Base-by-base conservation (phyloP, 2,113 vertebrate species). In the Corvus hawaiiensis region DNA sequence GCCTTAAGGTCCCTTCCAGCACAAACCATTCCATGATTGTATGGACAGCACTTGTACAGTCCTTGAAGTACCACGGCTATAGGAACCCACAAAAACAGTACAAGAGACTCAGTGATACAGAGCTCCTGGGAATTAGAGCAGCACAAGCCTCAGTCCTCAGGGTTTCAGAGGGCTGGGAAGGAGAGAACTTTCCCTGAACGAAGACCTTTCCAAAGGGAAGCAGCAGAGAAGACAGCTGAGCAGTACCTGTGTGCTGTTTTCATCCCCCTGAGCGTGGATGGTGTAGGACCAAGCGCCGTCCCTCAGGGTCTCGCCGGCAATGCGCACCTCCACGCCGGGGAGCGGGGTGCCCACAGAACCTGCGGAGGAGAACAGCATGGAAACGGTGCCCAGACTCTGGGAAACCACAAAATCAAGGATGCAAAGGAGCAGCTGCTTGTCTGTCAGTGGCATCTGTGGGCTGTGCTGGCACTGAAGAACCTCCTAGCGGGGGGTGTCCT, bases 261-360 rank as follows among this genome's bases (percentile, higher is more conserved):
- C 98, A 54, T 98, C 97, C 23, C 99, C 99, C 94, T 99, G 98
- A 0, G 98, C 98, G 1, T 99, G 98, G 52, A 97, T 11, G 7
- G 94, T 59, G 84, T 97, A 98, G 85, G 84, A 91, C 4, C 61
- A 46, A 43, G 59, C 54, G 0, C 97, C 97, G 1, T 48, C 74
- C 24, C 76, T 56, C 7, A 72, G 12, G 27, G 94, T 96, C 96
- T 98, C 97, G 8, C 98, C 98, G 92, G 98, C 97, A 11, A 99
- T 98, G 71, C 98, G 95, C 64, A 99, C 99, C 26, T 98, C 84
- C 8, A 99, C 98, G 4, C 98, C 97, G 0, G 99, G 99, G 33
- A 99, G 98, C 0, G 99, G 99, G 26, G 96, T 97, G n/a, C 99
- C 99, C 58, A 99, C 99, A 0, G 99, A 98, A 23, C 99, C 99